Evolutionary conservation across 2,797 vertebrate genomes (phyloP).

Genomic region (Acestrorhynchus altus): DNA sequence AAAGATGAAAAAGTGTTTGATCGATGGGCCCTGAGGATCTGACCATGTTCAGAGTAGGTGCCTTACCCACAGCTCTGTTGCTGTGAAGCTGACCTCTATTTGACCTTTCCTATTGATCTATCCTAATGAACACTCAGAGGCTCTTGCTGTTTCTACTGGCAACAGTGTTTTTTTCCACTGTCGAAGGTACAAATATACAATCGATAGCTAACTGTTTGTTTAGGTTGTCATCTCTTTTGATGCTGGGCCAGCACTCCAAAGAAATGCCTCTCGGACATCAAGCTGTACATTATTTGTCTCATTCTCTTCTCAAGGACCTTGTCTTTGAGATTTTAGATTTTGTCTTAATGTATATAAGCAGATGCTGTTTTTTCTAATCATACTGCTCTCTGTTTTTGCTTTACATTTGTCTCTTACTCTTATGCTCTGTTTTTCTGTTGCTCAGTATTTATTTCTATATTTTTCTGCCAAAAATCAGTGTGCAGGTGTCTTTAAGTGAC

Average conservation of each 20-base stretch:
- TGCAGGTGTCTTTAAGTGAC: neutral
- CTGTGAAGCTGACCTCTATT: conserved; percentile 43
- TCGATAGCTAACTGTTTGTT: conserved; percentile 41
- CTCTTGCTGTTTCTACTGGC: conserved; percentile 37
- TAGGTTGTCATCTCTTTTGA: conserved; percentile 46
- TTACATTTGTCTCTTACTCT: neutral
- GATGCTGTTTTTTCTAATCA: neutral
- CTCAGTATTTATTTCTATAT: neutral
- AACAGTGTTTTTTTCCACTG: conserved; percentile 39
- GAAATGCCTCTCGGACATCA: conserved; percentile 10
- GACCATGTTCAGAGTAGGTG: conserved; percentile 7
- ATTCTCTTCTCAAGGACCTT: neutral
- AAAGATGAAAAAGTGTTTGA: conserved; percentile 16
- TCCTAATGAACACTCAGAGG: conserved; percentile 48
- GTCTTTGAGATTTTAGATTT: too few relatives aligned
- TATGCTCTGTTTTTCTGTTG: neutral
- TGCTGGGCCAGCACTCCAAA: neutral
- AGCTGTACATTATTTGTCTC: neutral
- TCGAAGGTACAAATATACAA: conserved; percentile 23
- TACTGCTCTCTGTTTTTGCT: neutral
- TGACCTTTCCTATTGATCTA: conserved; percentile 51
- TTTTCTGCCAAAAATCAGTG: neutral
- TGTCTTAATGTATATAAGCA: neutral
- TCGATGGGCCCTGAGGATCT: conserved; percentile 17
- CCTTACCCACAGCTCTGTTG: conserved; percentile 9